Evolutionary conservation across 2,113 vertebrate species (phyloP).

Genomic region (Taurulus bubalis): DNA sequence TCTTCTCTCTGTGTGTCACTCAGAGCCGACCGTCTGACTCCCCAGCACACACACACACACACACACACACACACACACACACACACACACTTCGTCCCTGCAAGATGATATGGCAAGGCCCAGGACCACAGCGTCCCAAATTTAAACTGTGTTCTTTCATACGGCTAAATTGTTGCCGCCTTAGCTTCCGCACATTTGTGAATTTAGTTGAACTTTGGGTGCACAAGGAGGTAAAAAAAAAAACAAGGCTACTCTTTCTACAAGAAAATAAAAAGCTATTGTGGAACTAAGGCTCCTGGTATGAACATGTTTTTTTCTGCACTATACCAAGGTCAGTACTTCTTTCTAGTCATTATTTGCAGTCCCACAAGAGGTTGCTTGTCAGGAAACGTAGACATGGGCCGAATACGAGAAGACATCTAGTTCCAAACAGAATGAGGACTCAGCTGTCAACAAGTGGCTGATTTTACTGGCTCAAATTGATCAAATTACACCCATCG

Average conservation of each 20-base stretch:
- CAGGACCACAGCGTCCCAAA: too few relatives aligned
- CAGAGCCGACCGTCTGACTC: background rate
- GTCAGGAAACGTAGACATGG: slow-evolving; percentile 10
- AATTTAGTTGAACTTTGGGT: background rate
- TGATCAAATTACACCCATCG: background rate
- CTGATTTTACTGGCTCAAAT: background rate
- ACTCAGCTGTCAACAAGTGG: slow-evolving; percentile 4
- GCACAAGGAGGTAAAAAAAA: background rate
- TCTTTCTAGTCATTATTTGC: slow-evolving; percentile 20
- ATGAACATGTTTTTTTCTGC: background rate
- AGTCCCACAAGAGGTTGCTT: background rate
- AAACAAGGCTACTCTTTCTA: background rate
- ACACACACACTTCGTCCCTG: too few relatives aligned
- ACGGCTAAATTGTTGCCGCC: background rate
- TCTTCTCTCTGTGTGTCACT: background rate
- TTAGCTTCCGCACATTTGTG: background rate
- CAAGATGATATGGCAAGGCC: too few relatives aligned
- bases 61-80: background rate
- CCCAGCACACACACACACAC: too few relatives aligned
- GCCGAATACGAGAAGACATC: slow-evolving; percentile 9
- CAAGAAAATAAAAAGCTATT: background rate
- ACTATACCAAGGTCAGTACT: slow-evolving; percentile 23
- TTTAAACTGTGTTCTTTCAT: background rate
- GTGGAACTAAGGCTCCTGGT: background rate
- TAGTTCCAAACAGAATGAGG: background rate